Evolutionary conservation across 1,140 invertebrate species (phyloP).

Genomic region (Portunus trituberculatus): DNA sequence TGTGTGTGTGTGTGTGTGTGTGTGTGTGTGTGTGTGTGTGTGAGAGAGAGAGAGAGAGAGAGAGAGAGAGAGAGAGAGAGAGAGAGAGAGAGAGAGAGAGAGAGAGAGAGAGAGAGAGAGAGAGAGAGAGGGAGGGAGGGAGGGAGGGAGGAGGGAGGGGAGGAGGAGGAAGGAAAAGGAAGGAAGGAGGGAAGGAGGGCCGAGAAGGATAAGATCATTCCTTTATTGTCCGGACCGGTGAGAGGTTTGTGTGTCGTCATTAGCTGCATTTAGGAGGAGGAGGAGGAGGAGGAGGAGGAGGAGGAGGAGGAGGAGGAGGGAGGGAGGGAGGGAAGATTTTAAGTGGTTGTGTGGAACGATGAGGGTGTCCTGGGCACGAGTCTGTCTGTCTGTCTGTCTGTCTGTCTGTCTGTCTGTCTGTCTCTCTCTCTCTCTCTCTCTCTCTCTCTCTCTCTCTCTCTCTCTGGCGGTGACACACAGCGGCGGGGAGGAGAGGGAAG

Average conservation of each 20-base stretch:
- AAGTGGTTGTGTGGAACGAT: background rate
- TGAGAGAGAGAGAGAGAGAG: no score
- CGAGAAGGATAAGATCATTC: background rate
- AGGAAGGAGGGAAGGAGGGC: background rate
- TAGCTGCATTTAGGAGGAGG: background rate
- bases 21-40: no score
- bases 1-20: no score
- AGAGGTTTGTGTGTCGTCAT: conserved; percentile 21
- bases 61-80: background rate
- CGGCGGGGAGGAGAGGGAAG: no score
- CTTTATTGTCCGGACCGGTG: background rate
- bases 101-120: background rate
- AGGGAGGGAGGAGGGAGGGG: background rate
- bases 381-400: background rate
- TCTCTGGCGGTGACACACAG: background rate
- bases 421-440: conserved; percentile 48
- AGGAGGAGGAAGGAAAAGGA: background rate
- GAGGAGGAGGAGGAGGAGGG: background rate
- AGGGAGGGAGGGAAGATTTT: background rate
- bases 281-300: background rate
- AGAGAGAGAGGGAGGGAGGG: no score
- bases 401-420: conserved; percentile 32
- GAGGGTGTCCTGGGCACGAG: background rate
- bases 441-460: background rate
- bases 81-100: background rate